Conservation (phyloP, 1,140 invertebrate species). For the Dendroctonus valens region DNA sequence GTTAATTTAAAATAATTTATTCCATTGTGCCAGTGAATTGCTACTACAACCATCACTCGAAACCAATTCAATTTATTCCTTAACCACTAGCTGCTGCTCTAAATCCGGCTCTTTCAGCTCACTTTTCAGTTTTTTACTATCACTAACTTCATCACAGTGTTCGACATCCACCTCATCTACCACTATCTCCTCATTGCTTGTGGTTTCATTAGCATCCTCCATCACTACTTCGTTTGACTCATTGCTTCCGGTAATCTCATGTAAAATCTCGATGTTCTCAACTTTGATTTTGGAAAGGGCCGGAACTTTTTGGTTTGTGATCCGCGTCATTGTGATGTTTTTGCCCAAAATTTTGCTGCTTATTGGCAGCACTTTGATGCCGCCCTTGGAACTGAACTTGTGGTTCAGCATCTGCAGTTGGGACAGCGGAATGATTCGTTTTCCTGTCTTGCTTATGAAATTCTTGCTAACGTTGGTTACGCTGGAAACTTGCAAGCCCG, state of each 20-base stretch:
- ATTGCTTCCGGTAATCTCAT: conserved; percentile 2
- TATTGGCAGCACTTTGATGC: conserved; percentile 46
- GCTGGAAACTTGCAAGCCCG: conserved; percentile 33
- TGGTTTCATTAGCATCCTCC: background rate
- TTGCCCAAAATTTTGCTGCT: conserved; percentile 44
- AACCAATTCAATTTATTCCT: background rate
- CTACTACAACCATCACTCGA: background rate
- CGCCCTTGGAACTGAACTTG: conserved; percentile 38
- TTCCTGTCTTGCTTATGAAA: conserved; percentile 43
- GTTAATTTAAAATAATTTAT: conserved; percentile 18
- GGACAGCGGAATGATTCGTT: conserved; percentile 45
- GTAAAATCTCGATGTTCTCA: background rate
- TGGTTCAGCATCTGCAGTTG: conserved; percentile 45
- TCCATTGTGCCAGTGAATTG: background rate
- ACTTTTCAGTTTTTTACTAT: background rate
- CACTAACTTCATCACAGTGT: background rate
- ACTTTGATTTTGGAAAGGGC: conserved; percentile 9
- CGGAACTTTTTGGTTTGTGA: conserved; percentile 3
- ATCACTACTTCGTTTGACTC: background rate
- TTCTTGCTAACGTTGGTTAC: conserved; percentile 41
- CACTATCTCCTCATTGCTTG: background rate
- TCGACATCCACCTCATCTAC: background rate
- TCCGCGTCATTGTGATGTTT: conserved; percentile 27
- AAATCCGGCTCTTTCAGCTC: background rate
- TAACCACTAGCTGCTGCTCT: background rate